Conservation (phyloP, 2,113 vertebrate genomes). For the Leptobrachium leishanense region DNA sequence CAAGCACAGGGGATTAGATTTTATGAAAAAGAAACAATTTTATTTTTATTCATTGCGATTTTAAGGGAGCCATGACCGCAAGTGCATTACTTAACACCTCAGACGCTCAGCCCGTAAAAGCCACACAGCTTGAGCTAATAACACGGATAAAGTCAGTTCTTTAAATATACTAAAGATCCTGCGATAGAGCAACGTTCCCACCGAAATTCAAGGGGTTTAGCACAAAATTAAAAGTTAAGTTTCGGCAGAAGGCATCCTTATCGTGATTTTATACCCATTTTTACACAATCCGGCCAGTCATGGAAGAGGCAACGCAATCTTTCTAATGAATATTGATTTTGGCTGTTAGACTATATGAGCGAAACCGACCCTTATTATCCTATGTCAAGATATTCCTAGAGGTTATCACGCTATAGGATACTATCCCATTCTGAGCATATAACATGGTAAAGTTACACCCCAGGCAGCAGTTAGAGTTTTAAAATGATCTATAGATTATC, state of each 20-base stretch:
- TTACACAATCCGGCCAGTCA: constrained; percentile 28
- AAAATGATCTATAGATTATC: too few species aligned
- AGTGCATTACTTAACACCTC: constrained; percentile 27
- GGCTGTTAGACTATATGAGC: too few species aligned
- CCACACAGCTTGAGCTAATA: constrained; percentile 30
- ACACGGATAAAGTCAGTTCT: constrained; percentile 1
- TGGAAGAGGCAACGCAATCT: constrained; percentile 4
- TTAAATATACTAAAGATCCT: constrained; percentile 8
- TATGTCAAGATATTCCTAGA: too few species aligned
- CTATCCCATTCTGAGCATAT: too few species aligned
- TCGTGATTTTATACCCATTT: neutral
- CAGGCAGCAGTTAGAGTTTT: too few species aligned
- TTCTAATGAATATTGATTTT: constrained; percentile 20
- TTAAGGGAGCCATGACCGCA: constrained; percentile 27
- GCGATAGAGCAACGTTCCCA: constrained; percentile 11
- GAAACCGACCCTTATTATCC: too few species aligned
- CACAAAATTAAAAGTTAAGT: neutral
- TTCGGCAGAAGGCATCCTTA: too few species aligned
- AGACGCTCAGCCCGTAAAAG: constrained; percentile 20
- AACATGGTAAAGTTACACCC: too few species aligned
- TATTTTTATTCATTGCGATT: constrained; percentile 15
- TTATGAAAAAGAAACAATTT: neutral
- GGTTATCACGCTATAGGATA: too few species aligned
- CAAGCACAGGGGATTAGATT: too few species aligned
- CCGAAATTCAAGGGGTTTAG: constrained; percentile 16